These are phyloP conservation scores for Euzophera pinguis DNA, from an alignment of 2,888 invertebrate genomes.

Conservation along the genomic window DNA sequence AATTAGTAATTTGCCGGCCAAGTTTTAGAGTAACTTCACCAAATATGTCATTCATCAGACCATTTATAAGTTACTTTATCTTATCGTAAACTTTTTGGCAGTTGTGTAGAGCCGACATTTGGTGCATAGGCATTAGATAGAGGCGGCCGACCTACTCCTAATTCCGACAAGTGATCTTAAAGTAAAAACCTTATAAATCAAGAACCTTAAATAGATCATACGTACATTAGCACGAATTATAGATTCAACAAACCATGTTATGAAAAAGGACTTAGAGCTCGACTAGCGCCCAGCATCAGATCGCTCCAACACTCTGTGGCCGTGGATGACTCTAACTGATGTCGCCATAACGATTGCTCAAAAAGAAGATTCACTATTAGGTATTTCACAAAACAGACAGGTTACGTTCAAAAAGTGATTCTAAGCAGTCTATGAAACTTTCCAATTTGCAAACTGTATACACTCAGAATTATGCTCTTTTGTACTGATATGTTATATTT, in stretches of 20 bases:
- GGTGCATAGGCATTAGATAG: neutral
- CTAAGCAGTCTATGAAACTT: neutral
- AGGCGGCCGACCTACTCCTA: constrained; percentile 14
- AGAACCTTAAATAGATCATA: constrained; percentile 23
- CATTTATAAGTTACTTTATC: neutral
- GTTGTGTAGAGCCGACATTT: neutral
- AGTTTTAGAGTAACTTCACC: constrained; percentile 6
- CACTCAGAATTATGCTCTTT: constrained; percentile 58
- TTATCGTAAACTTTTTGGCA: constrained; percentile 6
- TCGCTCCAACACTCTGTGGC: constrained; percentile 19
- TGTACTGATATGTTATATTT: constrained; percentile 71
- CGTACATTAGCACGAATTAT: constrained; percentile 23
- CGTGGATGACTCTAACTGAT: constrained; percentile 23
- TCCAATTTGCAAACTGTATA: neutral
- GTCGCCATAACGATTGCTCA: constrained; percentile 19
- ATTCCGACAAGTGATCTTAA: constrained; percentile 22
- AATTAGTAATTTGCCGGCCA: neutral
- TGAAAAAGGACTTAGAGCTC: constrained; percentile 49
- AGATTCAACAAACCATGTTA: constrained; percentile 28
- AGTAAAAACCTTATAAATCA: constrained; percentile 16
- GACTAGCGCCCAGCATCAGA: constrained; percentile 46
- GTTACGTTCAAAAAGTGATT: neutral
- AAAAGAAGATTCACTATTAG: neutral
- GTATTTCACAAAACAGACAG: neutral
- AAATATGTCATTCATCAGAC: constrained; percentile 6